Base-by-base conservation (phyloP, 1,140 invertebrate genomes). In the Drosophila bocki region DNA sequence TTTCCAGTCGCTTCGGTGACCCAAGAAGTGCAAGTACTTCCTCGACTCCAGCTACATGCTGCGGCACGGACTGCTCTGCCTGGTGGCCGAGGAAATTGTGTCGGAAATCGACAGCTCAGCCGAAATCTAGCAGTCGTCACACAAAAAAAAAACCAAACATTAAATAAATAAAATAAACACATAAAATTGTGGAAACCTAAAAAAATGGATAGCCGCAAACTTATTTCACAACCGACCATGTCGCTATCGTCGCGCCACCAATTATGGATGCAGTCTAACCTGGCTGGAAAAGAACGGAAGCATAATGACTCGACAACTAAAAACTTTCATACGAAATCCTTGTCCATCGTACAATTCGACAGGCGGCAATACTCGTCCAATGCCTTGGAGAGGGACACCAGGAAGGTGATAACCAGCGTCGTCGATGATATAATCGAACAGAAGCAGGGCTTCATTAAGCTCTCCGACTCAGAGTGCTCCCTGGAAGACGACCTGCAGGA, bases 71-170 rank as follows among this genome's bases (percentile, higher is more conserved):
- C 35, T 67, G 3, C 19, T 92, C 12, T 78, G 84, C 12, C 57
- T 74, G 19, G 50, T 80, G 17, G 57, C 56, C 3, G 87, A 92
- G 42, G 80, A 91, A 13, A 77, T 91, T 47, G 86, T 72, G 0
- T 86, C 91, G 8, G 74, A 86, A 6, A 91, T 92, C 22, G 87
- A 92, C 37, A 82, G 84, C 50, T 75, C 77, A 29, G 41, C 57
- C 39, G n/a, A 53, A 33, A 56, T 68, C 8, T 80, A 87, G 32
- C 17, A 32, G 15, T 53, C 39, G 2, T 3, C 32, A 8, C 51
- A 17, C 11, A 35, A 19, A 54, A 33, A 61, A n/a, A 37, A 19
- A 39, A 22, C 42, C 59, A 17, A 32, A 13, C 3, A 51, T 17
- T 33, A 48, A 15, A 15, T 19, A 19, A 32, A 57, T n/a, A 32